A percentile compares a stretch with the other conserved stretches of the same genome.
Conservation (phyloP, 2,797 vertebrate species). For the Gymnoscopelus braueri region DNA sequence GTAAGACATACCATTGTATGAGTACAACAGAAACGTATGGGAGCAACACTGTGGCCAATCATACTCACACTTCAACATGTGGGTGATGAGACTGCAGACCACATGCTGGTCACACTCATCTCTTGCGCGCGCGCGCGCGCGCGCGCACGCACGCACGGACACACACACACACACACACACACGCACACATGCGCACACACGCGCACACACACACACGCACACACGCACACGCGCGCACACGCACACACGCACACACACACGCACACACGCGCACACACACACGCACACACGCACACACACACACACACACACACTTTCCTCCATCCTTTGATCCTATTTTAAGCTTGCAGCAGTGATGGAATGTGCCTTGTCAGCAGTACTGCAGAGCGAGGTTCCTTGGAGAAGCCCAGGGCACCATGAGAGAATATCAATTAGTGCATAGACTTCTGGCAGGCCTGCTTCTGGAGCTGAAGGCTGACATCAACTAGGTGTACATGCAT, state of each 20-base stretch:
- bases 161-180: constrained; percentile 35
- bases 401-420: constrained; percentile 74
- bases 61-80: not conserved
- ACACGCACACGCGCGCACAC: constrained; percentile 35
- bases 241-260: constrained; percentile 36
- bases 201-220: constrained; percentile 36
- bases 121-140: not conserved
- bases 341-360: constrained; percentile 74
- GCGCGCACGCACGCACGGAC: constrained; percentile 6
- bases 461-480: constrained; percentile 48
- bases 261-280: constrained; percentile 3
- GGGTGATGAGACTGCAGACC: constrained; percentile 31
- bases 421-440: constrained; percentile 81
- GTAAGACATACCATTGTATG: too few relatives aligned
- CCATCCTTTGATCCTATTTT: constrained; percentile 77
- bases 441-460: constrained; percentile 48
- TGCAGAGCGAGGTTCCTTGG: constrained; percentile 72
- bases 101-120: constrained; percentile 46
- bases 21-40: too few relatives aligned
- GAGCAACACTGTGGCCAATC: constrained; percentile 30
- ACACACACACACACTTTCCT: constrained; percentile 35
- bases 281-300: not conserved
- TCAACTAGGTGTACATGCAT: not conserved
- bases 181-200: constrained; percentile 33
- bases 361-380: constrained; percentile 79